phyloP scores from a whole-genome alignment of 2,797 vertebrate genomes.

The Danionella dracula region DNA sequence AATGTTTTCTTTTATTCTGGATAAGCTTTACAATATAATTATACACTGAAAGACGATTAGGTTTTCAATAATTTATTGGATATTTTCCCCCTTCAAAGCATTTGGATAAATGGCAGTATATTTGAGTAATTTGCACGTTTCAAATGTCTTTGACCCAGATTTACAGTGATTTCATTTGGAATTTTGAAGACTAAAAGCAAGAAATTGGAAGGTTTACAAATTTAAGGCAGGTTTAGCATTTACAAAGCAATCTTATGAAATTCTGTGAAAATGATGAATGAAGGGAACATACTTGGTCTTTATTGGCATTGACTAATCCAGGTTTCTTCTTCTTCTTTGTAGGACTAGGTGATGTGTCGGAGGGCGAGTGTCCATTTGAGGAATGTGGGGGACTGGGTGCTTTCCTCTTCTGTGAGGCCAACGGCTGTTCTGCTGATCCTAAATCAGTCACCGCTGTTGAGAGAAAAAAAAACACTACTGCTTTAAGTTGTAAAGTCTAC shows the following conservation, averaged over 20 bases:
- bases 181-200: background rate
- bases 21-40: too few relatives aligned
- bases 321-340: conserved; percentile 99
- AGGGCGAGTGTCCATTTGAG: conserved; percentile 95
- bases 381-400: conserved; percentile 93
- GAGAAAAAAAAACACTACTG: conserved; percentile 6
- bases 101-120: too few relatives aligned
- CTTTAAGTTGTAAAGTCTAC: conserved; percentile 3
- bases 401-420: conserved; percentile 84
- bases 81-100: too few relatives aligned
- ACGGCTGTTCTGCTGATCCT: conserved; percentile 80
- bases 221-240: background rate
- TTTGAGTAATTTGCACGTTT: too few relatives aligned
- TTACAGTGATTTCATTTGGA: background rate
- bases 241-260: too few relatives aligned
- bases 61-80: too few relatives aligned
- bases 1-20: too few relatives aligned
- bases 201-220: background rate
- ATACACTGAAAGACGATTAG: too few relatives aligned
- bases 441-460: conserved; percentile 73
- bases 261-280: too few relatives aligned
- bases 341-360: conserved; percentile 90
- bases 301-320: conserved; percentile 83
- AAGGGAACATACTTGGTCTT: conserved; percentile 84
- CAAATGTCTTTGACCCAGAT: background rate